A percentile compares a stretch with the other conserved stretches of the same genome.
Evolutionary conservation across 2,888 invertebrate species (phyloP).

Genomic region (Deilephila porcellus): DNA sequence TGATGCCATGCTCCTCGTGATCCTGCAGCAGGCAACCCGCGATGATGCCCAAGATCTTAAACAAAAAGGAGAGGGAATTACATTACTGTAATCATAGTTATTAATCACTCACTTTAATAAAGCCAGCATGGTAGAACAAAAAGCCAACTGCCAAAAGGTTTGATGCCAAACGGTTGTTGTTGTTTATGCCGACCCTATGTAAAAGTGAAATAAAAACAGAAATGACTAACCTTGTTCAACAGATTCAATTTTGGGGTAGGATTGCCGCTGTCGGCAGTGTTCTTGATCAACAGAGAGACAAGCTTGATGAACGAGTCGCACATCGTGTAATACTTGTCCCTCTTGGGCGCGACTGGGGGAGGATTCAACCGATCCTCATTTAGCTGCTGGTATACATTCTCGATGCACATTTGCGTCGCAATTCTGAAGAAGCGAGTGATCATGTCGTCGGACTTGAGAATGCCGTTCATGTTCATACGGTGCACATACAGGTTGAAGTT

Average conservation of each 20-base stretch:
- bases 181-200: too few species aligned
- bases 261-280: constrained; percentile 95
- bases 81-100: too few species aligned
- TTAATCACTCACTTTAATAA: too few species aligned
- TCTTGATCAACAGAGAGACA: constrained; percentile 97
- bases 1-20: constrained; percentile 94
- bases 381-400: constrained; percentile 94
- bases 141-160: too few species aligned
- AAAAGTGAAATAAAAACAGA: background rate
- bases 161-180: too few species aligned
- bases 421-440: constrained; percentile 98
- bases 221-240: constrained; percentile 91
- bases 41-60: constrained; percentile 93
- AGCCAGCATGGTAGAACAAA: too few species aligned
- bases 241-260: constrained; percentile 98
- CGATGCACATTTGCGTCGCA: constrained; percentile 98
- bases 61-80: constrained; percentile 7
- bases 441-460: constrained; percentile 98
- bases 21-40: constrained; percentile 98
- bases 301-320: constrained; percentile 97
- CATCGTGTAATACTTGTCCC: constrained; percentile 97
- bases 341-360: constrained; percentile 85
- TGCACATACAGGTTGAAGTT: constrained; percentile 97
- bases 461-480: constrained; percentile 96
- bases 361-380: constrained; percentile 88